A percentile compares a stretch with the other conserved stretches of the same genome.
Evolutionary conservation across 2,797 vertebrate genomes (phyloP).

Genomic region (Neosilurus mollespiculum): DNA sequence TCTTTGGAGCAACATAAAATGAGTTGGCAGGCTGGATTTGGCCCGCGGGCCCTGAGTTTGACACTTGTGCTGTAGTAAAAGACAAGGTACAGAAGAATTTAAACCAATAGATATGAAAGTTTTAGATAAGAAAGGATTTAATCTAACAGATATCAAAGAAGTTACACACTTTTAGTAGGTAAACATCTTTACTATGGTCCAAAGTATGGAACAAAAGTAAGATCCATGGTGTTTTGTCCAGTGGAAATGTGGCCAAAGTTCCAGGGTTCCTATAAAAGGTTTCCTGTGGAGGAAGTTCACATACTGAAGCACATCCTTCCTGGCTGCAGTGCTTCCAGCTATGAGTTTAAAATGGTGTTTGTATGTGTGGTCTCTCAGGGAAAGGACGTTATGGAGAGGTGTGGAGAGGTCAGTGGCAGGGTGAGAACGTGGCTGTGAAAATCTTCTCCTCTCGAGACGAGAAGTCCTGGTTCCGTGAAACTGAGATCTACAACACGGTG

Average conservation of each 20-base stretch:
- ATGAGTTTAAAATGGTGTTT: constrained; percentile 71
- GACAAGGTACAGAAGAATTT: background rate
- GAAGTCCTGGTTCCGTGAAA: constrained; percentile 99
- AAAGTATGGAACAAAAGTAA: background rate
- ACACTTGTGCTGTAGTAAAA: too few relatives aligned
- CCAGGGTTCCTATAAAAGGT: background rate
- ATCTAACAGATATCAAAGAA: too few relatives aligned
- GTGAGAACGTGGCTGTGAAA: constrained; percentile 95
- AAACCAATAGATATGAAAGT: background rate
- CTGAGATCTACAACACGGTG: constrained; percentile 97
- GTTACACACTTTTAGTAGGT: background rate
- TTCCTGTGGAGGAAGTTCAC: constrained; percentile 13
- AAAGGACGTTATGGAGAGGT: constrained; percentile 97
- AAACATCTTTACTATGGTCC: background rate
- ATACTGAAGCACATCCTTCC: background rate
- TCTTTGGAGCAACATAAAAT: too few relatives aligned
- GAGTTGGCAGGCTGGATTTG: too few relatives aligned
- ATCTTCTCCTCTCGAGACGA: constrained; percentile 98
- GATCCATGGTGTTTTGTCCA: background rate
- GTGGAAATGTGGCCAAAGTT: background rate
- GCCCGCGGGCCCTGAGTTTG: too few relatives aligned
- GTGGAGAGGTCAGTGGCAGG: constrained; percentile 97
- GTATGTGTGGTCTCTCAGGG: constrained; percentile 86
- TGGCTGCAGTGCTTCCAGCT: background rate
- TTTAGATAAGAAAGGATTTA: too few relatives aligned